Evolutionary conservation across 2,888 invertebrate genomes (phyloP), one percentile per base, ranked within the genome.

Genomic region (Phortica okadai): DNA sequence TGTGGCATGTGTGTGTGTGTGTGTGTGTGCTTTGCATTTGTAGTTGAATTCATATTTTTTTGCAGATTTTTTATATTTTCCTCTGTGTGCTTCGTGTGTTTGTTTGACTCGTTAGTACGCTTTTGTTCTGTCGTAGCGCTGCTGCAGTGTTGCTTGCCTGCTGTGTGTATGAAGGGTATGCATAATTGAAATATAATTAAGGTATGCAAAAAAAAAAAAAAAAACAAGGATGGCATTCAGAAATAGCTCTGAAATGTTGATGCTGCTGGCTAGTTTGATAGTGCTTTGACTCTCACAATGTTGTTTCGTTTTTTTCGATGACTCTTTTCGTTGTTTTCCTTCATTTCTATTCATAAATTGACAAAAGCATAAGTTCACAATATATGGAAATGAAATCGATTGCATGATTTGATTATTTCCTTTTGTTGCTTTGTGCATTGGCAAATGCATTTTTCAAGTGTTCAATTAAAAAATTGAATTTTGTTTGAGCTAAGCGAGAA

Each of bases 161-260:
- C 16, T n/a, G 62, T 62, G 62, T 21, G 6, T 14, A 11, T 62
- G 67, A 78, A 73, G 25, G 62, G n/a, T 62, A 67, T 75, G 54
- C 73, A 76, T 80, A 81, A 80, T 83, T 83, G 85, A 81, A 84
- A 86, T 62, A 50, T 50, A 50, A 50, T 50, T 50, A 50, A 50
- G 50, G 10, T 50, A 14, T 50, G 50, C 14, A 50, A 33, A 33
- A 33, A 33, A 33, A 50, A 33, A 33, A 33, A 33, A 33, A 50
- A 50, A 50, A 50, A 50, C 6, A 21, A 21, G 8, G 14, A 50
- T 50, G 50, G 6, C 8, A 45, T 45, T 45, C 45, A 45, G 45
- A 6, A 45, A 8, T 10, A 10, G 10, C 45, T 3, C 8, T 14
- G 50, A 50, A 50, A 50, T 50, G 2, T 50, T 1, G 10, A 6